phyloP scores from a whole-genome alignment of 2,113 vertebrate genomes.

The Brachyistius frenatus region DNA sequence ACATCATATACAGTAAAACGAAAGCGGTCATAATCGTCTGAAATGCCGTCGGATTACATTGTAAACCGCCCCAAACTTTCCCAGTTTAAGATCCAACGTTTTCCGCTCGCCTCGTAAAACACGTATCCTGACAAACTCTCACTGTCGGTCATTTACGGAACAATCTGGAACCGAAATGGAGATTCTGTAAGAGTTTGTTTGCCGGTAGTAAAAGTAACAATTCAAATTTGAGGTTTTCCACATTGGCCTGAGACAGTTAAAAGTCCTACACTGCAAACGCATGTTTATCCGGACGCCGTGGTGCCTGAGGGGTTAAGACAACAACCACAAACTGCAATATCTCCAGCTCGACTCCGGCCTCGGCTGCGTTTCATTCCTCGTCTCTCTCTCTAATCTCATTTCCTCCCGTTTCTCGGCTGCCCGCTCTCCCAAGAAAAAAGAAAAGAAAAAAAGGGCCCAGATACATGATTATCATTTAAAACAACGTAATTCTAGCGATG shows the following conservation, averaged over 20 bases:
- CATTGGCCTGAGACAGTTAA: neutral
- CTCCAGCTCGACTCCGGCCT: neutral
- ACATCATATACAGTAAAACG: neutral
- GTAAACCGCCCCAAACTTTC: neutral
- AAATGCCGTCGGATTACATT: neutral
- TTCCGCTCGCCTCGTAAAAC: neutral
- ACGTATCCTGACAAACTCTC: neutral
- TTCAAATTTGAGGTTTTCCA: neutral
- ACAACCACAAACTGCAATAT: slow-evolving; percentile 15
- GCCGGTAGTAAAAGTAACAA: neutral
- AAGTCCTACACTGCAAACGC: neutral
- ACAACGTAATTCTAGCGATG: neutral
- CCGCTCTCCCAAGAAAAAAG: neutral
- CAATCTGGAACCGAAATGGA: neutral
- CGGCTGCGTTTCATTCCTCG: neutral
- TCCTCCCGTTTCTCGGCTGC: neutral
- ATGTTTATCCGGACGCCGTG: neutral
- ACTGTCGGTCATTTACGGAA: neutral
- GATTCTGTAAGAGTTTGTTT: neutral
- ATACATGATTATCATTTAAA: neutral
- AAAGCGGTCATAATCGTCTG: neutral
- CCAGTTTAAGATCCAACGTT: neutral
- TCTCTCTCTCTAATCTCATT: slow-evolving; percentile 1
- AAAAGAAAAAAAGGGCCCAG: neutral
- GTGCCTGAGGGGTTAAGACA: neutral